Evolutionary conservation across 2,113 vertebrate species (phyloP), one percentile per base, ranked within the genome.

Genomic region (Callaeas wilsoni): DNA sequence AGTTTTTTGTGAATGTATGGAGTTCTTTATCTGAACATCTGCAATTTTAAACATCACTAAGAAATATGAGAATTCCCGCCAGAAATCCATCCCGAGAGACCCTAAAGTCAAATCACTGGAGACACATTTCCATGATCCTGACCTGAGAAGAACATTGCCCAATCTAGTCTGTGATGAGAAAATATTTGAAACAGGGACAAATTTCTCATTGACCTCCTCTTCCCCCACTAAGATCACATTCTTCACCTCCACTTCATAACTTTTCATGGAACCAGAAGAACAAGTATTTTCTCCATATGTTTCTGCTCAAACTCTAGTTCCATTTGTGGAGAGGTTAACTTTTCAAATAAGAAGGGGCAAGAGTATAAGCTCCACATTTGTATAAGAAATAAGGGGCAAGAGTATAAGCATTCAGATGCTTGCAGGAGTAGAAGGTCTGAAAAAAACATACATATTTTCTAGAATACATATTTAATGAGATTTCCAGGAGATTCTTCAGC

Each of bases 181-280:
- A 96, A 94, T 86, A 92, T 41, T 94, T 97, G 83, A 92, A 95
- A 92, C 23, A 19, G 83, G 60, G 68, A 96, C 92, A 96, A 94
- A 93, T 96, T 95, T 89, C 73, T 90, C 64, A 87, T 22, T 96
- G 94, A 96, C 95, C 93, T 93, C 56, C 52, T 93, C 35, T 95
- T 96, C 73, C 52, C 41, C 42, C 59, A 81, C 60, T 63, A 67
- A 93, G 47, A 79, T 89, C 73, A 84, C 47, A 94, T 90, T 89
- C 56, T 81, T 96, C 83, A 92, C 94, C 80, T 90, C 52, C 39
- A 86, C 71, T 95, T 94, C 85, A 89, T 84, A 93, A 92, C 74
- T 93, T 88, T 94, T 67, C 64, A 37, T 41, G 42, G 80, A 96
- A 67, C 35, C 23, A 86, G 70, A 91, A 90, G 65, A 88, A 74